Evolutionary conservation across 2,113 vertebrate genomes (phyloP).

Genomic region (Dascyllus trimaculatus): DNA sequence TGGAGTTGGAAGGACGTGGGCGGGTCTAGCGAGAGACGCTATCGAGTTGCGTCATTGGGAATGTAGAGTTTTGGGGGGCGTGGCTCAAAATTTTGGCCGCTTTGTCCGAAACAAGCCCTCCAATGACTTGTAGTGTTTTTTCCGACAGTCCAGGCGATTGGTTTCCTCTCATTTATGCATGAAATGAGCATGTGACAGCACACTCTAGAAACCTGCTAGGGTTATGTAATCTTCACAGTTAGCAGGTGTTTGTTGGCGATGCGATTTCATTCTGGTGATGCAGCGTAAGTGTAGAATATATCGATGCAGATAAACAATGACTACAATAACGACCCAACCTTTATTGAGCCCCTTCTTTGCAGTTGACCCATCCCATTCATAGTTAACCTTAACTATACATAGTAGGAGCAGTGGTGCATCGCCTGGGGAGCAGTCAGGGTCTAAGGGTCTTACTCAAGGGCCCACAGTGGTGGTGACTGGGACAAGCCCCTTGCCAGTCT

Average conservation of each 20-base stretch:
- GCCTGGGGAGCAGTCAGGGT: too few relatives aligned
- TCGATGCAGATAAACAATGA: too few relatives aligned
- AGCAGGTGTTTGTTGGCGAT: not conserved
- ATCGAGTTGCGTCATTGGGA: conserved; percentile 26
- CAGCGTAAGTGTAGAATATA: too few relatives aligned
- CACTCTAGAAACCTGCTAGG: not conserved
- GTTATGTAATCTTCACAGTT: not conserved
- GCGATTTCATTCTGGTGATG: too few relatives aligned
- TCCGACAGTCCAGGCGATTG: not conserved
- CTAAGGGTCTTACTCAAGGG: too few relatives aligned
- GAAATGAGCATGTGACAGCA: not conserved
- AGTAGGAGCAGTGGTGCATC: too few relatives aligned
- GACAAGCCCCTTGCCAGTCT: too few relatives aligned
- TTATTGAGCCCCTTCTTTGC: too few relatives aligned
- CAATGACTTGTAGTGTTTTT: not conserved
- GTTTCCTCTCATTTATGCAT: not conserved
- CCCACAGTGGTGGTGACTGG: too few relatives aligned
- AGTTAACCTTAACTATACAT: too few relatives aligned
- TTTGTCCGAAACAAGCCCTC: not conserved
- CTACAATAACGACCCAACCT: too few relatives aligned
- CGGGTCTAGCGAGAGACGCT: not conserved
- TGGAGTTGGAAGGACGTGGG: not conserved
- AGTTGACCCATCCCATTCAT: too few relatives aligned
- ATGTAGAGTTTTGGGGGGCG: not conserved
- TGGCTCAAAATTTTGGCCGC: not conserved